phyloP scores from a whole-genome alignment of 2,113 vertebrate genomes.

The Osmerus eperlanus region DNA sequence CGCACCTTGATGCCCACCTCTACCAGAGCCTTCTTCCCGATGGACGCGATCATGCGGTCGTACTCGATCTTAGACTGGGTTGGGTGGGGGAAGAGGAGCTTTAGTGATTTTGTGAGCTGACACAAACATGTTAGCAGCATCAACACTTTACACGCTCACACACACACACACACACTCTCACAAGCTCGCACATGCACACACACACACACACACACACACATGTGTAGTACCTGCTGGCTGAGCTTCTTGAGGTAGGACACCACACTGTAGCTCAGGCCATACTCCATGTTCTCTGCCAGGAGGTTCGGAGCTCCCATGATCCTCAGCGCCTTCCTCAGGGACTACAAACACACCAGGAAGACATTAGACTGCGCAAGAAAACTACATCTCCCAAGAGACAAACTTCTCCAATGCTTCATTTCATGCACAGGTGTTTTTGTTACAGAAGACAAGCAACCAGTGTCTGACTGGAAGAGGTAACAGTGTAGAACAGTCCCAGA shows the following conservation, averaged over 20 bases:
- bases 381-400: not conserved
- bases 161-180: not conserved
- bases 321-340: slow-evolving; percentile 91
- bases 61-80: slow-evolving; percentile 89
- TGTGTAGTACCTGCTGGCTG: slow-evolving; percentile 86
- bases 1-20: slow-evolving; percentile 91
- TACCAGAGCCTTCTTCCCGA: slow-evolving; percentile 84
- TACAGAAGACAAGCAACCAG: too few relatives aligned
- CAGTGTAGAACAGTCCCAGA: not conserved
- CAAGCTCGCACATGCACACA: not conserved
- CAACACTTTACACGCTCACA: not conserved
- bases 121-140: not conserved
- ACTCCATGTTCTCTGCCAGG: slow-evolving; percentile 95
- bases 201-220: not conserved
- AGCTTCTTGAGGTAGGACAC: slow-evolving; percentile 98
- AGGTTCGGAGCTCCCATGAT: slow-evolving; percentile 98
- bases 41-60: slow-evolving; percentile 86
- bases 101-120: not conserved
- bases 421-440: too few relatives aligned
- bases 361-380: not conserved
- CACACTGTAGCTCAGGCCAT: slow-evolving; percentile 95
- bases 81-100: slow-evolving; percentile 41
- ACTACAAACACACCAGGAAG: slow-evolving; percentile 63
- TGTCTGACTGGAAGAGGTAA: too few relatives aligned
- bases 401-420: too few relatives aligned